These are phyloP conservation scores for Quadriops clusia DNA, from an alignment of 2,888 invertebrate genomes.

Conservation along the genomic window DNA sequence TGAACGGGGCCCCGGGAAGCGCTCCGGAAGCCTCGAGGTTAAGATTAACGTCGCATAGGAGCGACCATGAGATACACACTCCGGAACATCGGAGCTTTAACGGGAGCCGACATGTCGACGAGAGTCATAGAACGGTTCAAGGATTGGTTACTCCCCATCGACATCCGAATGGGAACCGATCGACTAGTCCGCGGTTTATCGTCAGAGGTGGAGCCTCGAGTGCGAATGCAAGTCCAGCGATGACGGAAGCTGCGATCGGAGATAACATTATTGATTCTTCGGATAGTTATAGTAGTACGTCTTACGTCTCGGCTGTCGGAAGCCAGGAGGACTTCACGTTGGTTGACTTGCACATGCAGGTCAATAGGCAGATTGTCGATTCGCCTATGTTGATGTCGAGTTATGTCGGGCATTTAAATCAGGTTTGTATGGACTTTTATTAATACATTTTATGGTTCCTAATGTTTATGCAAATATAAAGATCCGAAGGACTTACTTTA, in stretches of 20 bases:
- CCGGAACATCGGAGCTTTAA: constrained; percentile 43
- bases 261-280: constrained; percentile 42
- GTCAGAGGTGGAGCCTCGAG: constrained; percentile 1
- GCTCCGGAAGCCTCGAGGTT: constrained; percentile 26
- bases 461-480: no score
- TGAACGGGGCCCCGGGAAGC: constrained; percentile 22
- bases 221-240: constrained; percentile 10
- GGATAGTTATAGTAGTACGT: constrained; percentile 73
- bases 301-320: constrained; percentile 81
- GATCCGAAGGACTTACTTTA: no score
- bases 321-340: constrained; percentile 87
- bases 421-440: constrained; percentile 48
- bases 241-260: constrained; percentile 14
- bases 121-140: constrained; percentile 27
- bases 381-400: constrained; percentile 91
- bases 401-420: constrained; percentile 84
- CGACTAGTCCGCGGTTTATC: constrained; percentile 2
- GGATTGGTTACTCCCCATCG: constrained; percentile 33
- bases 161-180: constrained; percentile 18
- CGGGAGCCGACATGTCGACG: constrained; percentile 19
- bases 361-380: constrained; percentile 75
- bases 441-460: not conserved
- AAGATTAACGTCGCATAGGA: constrained; percentile 43
- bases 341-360: constrained; percentile 89
- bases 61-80: constrained; percentile 52